Percentiles rank a stretch among this genome's conserved stretches.
Conservation (phyloP, 2,888 invertebrate species). For the Odontothrips loti region DNA sequence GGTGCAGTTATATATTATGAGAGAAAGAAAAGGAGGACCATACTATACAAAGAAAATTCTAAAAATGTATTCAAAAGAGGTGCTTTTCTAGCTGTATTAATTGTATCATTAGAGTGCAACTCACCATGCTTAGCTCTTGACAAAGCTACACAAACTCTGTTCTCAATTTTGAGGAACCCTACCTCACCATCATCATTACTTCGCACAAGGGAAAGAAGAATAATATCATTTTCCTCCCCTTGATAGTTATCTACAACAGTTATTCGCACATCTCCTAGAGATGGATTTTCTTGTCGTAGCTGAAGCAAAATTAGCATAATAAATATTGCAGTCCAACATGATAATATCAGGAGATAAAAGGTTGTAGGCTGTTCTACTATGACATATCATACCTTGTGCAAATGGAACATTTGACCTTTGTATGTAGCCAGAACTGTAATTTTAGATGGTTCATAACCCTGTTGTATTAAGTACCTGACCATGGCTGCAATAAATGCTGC, state of each 20-base stretch:
- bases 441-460: conserved; percentile 56
- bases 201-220: conserved; percentile 72
- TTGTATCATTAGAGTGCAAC: background rate
- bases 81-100: no score
- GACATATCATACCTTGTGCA: conserved; percentile 49
- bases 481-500: conserved; percentile 59
- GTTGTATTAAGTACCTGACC: conserved; percentile 58
- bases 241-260: conserved; percentile 75
- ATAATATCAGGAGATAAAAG: no score
- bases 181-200: conserved; percentile 63
- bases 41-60: no score
- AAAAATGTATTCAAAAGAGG: no score
- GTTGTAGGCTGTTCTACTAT: no score
- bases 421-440: conserved; percentile 73
- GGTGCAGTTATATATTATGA: no score
- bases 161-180: conserved; percentile 65
- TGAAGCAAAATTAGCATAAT: conserved; percentile 35
- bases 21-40: no score
- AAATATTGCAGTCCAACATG: no score
- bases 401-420: conserved; percentile 61
- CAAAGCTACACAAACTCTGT: conserved; percentile 72
- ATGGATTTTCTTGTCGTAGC: conserved; percentile 41
- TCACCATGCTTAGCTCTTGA: conserved; percentile 63
- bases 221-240: conserved; percentile 74
- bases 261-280: conserved; percentile 54